phyloP scores from a whole-genome alignment of 1,140 invertebrate species.

The Neuroterus valhalla region DNA sequence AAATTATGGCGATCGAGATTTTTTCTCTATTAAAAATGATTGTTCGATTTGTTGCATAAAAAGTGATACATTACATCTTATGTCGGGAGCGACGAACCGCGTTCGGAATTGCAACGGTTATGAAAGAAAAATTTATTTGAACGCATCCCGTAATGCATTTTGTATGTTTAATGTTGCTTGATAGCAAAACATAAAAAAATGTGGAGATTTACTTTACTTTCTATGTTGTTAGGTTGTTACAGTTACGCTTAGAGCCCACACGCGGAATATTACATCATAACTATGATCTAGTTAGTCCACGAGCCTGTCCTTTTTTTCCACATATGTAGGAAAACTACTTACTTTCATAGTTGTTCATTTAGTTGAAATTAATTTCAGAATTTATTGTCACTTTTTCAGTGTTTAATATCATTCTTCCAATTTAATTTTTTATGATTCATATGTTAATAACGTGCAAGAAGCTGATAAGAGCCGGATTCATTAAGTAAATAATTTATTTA shows the following conservation, averaged over 20 bases:
- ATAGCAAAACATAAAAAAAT: background rate
- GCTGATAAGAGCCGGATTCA: too few relatives aligned
- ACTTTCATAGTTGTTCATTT: background rate
- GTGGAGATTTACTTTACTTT: background rate
- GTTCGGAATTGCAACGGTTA: background rate
- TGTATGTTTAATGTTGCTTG: conserved; percentile 4
- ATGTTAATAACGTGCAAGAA: too few relatives aligned
- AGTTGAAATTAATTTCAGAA: background rate
- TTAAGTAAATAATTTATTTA: background rate
- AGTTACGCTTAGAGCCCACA: background rate
- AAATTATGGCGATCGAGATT: background rate
- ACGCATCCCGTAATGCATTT: conserved; percentile 5
- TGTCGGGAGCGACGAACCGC: background rate
- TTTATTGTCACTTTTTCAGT: too few relatives aligned
- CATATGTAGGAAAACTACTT: background rate
- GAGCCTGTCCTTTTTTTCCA: background rate
- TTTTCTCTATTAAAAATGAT: background rate
- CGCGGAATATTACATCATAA: conserved; percentile 34
- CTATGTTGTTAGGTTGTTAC: conserved; percentile 15
- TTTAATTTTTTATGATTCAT: too few relatives aligned
- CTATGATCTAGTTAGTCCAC: background rate
- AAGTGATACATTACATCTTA: background rate
- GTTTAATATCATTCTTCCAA: too few relatives aligned
- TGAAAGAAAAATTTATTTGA: background rate
- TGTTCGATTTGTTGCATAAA: background rate